A percentile compares a stretch with the other conserved stretches of the same genome.
Conservation (phyloP, 2,113 vertebrate genomes). For the Gadus macrocephalus region DNA sequence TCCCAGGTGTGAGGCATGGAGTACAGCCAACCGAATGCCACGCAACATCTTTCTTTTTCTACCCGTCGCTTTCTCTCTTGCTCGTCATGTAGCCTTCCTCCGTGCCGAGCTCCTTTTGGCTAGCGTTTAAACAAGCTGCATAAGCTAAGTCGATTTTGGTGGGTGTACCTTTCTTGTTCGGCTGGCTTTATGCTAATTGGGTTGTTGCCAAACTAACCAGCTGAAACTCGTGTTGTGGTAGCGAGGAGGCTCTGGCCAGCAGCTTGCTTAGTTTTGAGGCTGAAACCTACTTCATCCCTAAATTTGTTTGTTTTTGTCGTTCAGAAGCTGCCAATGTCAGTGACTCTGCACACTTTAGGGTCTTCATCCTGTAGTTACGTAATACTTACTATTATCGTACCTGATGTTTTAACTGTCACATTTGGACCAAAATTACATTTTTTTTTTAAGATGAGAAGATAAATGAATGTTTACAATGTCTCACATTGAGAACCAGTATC, state of each 20-base stretch:
- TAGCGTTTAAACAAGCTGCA: slow-evolving; percentile 19
- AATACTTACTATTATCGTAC: background rate
- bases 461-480: slow-evolving; percentile 59
- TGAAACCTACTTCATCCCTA: no score
- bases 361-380: background rate
- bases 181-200: slow-evolving; percentile 35
- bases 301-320: no score
- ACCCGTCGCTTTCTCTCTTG: slow-evolving; percentile 23
- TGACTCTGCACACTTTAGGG: slow-evolving; percentile 10
- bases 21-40: slow-evolving; percentile 5
- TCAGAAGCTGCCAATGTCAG: slow-evolving; percentile 39
- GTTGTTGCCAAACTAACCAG: slow-evolving; percentile 37
- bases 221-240: background rate
- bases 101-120: slow-evolving; percentile 24
- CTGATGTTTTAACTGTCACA: slow-evolving; percentile 22
- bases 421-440: slow-evolving; percentile 54
- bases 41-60: slow-evolving; percentile 17
- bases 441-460: slow-evolving; percentile 25
- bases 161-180: slow-evolving; percentile 32
- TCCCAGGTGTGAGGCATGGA: slow-evolving; percentile 48
- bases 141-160: slow-evolving; percentile 11
- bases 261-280: no score
- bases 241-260: no score
- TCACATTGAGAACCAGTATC: slow-evolving; percentile 70
- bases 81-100: slow-evolving; percentile 28